Evolutionary conservation across 2,113 vertebrate species (phyloP), one percentile per base, ranked within the genome.

Genomic region (Halcyon senegalensis): DNA sequence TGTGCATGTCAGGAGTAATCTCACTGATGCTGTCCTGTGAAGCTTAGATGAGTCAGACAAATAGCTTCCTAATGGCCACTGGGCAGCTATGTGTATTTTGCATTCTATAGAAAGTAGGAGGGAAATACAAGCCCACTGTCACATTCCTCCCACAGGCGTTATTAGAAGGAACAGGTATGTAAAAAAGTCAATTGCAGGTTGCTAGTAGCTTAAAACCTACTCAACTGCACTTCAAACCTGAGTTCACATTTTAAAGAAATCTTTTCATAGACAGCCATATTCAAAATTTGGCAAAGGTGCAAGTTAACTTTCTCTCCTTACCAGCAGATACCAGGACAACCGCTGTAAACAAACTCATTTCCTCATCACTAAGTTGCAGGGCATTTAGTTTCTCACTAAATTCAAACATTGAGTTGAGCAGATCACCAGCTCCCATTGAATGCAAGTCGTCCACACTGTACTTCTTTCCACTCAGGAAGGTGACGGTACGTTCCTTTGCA

Each of bases 241-340:
- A 88, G 84, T 31, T 63, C 3, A 19, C 8, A 39, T 66, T 66
- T 64, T 27, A 85, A 25, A 85, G n/a, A 39, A 16, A 75, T 75
- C 56, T 86, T 75, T 59, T 66, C 18, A 13, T 1, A 63, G 15
- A 62, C 55, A 89, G 31, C 16, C 33, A 62, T 39, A 64, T 7
- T 75, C 35, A 53, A 56, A 19, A 35, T 41, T 50, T 60, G 43
- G 21, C 67, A 70, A 70, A 92, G 48, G 17, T 37, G 2, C 43
- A 72, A 74, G 73, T 55, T 72, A 94, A 90, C 46, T 83, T 93
- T 89, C 84, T 84, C 44, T 96, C 87, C 98, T 98, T 98, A 99
- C 99, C 99, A 94, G 99, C 99, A 92, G 99, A 99, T 41, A 99
- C 99, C 23, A 99, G 99, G 93, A 99, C 99, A 93, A 99, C 99